These are phyloP conservation scores for Doris montereyensis DNA, from an alignment of 2,888 invertebrate species.

Conservation along the genomic window DNA sequence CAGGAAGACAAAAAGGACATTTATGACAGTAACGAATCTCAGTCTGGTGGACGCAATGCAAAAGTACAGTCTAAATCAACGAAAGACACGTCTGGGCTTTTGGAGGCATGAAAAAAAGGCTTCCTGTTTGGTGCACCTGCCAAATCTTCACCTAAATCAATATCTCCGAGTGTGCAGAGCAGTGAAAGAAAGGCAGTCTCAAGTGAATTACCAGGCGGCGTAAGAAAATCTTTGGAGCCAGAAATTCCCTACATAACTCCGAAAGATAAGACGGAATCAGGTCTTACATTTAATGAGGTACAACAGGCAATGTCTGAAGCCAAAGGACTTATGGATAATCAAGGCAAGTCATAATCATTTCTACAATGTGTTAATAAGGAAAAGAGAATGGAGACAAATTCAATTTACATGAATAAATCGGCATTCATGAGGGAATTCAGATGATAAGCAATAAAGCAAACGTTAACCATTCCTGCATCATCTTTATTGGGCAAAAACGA, in stretches of 20 bases:
- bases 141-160: constrained; percentile 29
- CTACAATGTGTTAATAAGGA: no score
- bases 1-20: no score
- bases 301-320: constrained; percentile 60
- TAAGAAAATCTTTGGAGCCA: not conserved
- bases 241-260: constrained; percentile 61
- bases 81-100: no score
- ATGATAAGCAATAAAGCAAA: no score
- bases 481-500: no score
- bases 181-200: not conserved
- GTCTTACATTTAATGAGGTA: constrained; percentile 61
- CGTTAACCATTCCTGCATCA: no score
- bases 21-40: no score
- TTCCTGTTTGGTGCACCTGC: constrained; percentile 61
- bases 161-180: not conserved
- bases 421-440: no score
- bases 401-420: no score
- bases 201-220: not conserved
- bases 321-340: constrained; percentile 52
- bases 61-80: no score
- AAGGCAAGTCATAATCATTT: constrained; percentile 53
- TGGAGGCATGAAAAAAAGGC: constrained; percentile 69
- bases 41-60: no score
- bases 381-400: no score
- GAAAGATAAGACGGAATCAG: constrained; percentile 46